Evolutionary conservation across 2,888 invertebrate genomes (phyloP), one percentile per base, ranked within the genome.

Genomic region (Lasioglossum lativentre): DNA sequence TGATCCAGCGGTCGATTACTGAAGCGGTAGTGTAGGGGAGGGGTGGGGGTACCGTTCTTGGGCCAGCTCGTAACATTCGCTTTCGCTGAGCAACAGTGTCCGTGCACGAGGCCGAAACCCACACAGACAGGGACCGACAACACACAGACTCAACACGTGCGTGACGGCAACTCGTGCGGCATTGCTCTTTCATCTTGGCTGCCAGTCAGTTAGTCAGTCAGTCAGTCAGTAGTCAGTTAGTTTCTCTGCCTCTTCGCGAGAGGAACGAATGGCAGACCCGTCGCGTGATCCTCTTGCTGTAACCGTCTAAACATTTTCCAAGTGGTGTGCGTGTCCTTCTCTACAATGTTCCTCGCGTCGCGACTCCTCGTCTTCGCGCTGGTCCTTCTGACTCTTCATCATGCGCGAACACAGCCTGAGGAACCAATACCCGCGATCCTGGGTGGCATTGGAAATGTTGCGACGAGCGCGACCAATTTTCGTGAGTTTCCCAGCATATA

Each of bases 371-470:
- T 75, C n/a, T 40, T 80, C 12, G 16, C 73, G 14, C 19, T 52
- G 72, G 14, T 47, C 38, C 56, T 80, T 14, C 19, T 34, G 52
- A 27, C 27, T 30, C 56, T 85, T 30, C 77, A 59, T 12, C 16
- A 27, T 34, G 45, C 52, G 19, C 72, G 30, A 40, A 75, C 89
- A 42, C 89, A 86, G 30, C 86, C 90, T 0, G 63, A 86, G 14
- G 91, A 91, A 19, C 75, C 88, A 40, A 30, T 86, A 56, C 91
- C 91, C 2, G 80, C 83, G 16, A 86, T 94, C 52, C 86, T 94
- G 27, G 92, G 87, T n/a, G 93, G 94, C 38, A 93, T 94, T 45
- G 93, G 90, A 19, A 94, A 93, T 66, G 94, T 92, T 38, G 94
- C 94, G 0, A 90, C 88, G 5, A 92, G 90, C 68, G 94, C 94